These are phyloP conservation scores for Elaphurus davidianus DNA, from an alignment of 2,113 vertebrate genomes.

Conservation along the genomic window DNA sequence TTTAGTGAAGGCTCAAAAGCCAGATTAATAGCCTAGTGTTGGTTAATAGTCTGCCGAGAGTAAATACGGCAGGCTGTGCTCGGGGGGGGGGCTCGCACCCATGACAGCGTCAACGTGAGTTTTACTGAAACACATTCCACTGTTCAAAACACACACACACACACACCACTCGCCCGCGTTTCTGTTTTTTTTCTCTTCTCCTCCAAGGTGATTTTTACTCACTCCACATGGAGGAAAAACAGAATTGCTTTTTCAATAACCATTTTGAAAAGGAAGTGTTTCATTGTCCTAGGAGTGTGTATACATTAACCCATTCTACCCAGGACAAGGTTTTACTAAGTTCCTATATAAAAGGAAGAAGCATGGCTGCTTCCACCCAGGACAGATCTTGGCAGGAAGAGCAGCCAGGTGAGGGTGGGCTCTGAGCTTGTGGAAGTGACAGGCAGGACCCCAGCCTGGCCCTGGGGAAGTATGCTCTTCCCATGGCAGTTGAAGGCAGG, in stretches of 20 bases:
- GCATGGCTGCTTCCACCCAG: neutral
- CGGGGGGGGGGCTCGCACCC: slow-evolving; percentile 19
- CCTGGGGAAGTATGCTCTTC: neutral
- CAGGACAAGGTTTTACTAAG: neutral
- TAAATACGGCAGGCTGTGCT: slow-evolving; percentile 85
- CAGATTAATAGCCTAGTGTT: slow-evolving; percentile 91
- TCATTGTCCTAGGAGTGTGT: neutral
- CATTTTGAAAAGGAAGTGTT: slow-evolving; percentile 55
- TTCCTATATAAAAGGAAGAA: neutral
- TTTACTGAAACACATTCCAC: slow-evolving; percentile 45
- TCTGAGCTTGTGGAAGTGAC: neutral
- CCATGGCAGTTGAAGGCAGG: fast-evolving
- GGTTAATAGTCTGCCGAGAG: slow-evolving; percentile 91
- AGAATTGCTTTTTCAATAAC: slow-evolving; percentile 68
- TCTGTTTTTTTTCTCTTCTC: neutral
- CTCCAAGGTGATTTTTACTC: slow-evolving; percentile 35
- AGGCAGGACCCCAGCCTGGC: neutral
- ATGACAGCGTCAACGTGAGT: slow-evolving; percentile 1
- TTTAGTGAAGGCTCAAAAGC: slow-evolving; percentile 91
- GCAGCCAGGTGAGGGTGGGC: neutral
- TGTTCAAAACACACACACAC: neutral
- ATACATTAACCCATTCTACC: slow-evolving; percentile 7
- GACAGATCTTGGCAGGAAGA: neutral
- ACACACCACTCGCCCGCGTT: neutral
- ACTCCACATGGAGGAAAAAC: slow-evolving; percentile 27